Percentiles rank a stretch among this genome's conserved stretches.
These are phyloP conservation scores for Otocyon megalotis DNA, from an alignment of 2,113 vertebrate species.

Conservation along the genomic window DNA sequence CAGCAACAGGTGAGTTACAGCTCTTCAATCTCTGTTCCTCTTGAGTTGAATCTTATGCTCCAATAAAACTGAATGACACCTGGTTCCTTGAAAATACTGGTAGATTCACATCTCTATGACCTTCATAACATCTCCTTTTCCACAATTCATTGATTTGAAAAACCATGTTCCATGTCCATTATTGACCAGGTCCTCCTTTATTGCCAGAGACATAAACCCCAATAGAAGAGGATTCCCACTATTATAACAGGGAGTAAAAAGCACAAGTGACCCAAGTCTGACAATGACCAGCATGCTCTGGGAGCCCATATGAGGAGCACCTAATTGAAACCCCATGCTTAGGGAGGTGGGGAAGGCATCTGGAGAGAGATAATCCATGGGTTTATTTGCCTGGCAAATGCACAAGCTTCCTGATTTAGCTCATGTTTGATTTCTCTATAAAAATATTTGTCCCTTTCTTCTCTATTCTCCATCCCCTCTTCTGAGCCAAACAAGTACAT, in stretches of 20 bases:
- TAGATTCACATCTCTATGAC: not conserved
- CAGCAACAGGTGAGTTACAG: not conserved
- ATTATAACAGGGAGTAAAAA: not conserved
- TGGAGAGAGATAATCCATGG: not conserved
- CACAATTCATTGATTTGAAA: not conserved
- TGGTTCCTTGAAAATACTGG: not conserved
- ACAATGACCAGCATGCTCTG: not conserved
- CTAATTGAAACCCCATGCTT: not conserved
- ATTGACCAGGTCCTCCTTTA: not conserved
- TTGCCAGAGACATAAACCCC: not conserved
- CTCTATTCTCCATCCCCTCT: not conserved
- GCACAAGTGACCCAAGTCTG: too few species aligned
- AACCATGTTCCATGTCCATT: not conserved
- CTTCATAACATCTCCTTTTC: not conserved
- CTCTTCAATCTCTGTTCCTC: not conserved
- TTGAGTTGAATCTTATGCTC: too few species aligned
- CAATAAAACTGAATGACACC: not conserved
- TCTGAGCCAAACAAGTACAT: not conserved
- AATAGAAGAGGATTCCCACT: not conserved
- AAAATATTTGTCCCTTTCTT: not conserved
- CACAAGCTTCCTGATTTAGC: not conserved
- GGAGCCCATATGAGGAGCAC: rapidly evolving
- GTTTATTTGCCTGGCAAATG: not conserved
- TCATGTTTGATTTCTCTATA: not conserved
- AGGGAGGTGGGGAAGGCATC: not conserved